phyloP scores from a whole-genome alignment of 2,113 vertebrate genomes.

The Nicator chloris region DNA sequence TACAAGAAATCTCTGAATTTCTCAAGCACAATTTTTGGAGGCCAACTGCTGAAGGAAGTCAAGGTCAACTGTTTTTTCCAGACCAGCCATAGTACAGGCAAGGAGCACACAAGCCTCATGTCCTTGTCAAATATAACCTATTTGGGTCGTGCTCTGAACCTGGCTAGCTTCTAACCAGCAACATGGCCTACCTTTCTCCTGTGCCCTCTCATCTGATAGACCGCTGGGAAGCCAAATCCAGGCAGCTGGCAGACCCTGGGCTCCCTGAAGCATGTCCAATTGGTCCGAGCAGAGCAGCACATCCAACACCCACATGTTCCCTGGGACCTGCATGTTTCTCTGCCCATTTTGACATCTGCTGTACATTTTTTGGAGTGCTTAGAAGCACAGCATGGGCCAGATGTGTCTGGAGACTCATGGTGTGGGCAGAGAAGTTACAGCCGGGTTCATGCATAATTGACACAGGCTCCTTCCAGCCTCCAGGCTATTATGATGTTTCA shows the following conservation, averaged over 20 bases:
- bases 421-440: background rate
- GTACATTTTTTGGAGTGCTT: background rate
- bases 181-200: background rate
- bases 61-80: background rate
- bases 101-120: background rate
- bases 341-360: background rate
- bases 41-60: background rate
- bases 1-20: background rate
- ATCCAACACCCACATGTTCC: background rate
- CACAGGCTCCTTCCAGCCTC: conserved; percentile 6
- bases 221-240: background rate
- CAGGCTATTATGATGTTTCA: background rate
- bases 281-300: background rate
- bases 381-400: background rate
- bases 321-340: background rate
- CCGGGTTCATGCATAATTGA: conserved; percentile 25
- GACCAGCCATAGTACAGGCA: background rate
- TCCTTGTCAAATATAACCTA: background rate
- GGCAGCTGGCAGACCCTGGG: background rate
- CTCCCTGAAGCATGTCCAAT: background rate
- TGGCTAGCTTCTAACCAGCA: background rate
- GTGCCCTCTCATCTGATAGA: background rate
- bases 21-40: background rate
- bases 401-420: background rate
- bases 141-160: background rate